Evolutionary conservation across 2,888 invertebrate genomes (phyloP).

Genomic region (Perizoma flavofasciatum): DNA sequence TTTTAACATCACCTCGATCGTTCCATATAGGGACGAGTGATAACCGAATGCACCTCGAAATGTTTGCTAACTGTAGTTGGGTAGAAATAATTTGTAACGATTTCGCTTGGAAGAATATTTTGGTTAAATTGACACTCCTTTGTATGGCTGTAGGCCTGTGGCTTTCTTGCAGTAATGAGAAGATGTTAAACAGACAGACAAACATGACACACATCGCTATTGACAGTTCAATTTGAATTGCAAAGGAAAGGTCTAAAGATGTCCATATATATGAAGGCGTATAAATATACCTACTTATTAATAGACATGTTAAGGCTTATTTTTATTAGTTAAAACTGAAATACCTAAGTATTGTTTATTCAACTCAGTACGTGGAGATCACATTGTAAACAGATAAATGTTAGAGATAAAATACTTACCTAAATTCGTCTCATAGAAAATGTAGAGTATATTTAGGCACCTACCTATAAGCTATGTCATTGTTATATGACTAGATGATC

Average conservation of each 20-base stretch:
- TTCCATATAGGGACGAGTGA: slow-evolving; percentile 42
- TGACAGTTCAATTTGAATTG: slow-evolving; percentile 16
- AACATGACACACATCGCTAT: slow-evolving; percentile 41
- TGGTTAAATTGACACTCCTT: slow-evolving; percentile 58
- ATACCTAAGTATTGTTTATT: not conserved
- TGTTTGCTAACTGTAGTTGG: slow-evolving; percentile 35
- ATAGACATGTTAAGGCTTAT: not conserved
- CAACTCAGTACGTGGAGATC: too few species aligned
- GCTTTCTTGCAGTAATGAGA: slow-evolving; percentile 51
- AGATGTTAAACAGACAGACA: slow-evolving; percentile 35
- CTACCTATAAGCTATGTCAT: too few species aligned
- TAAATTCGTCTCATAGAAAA: too few species aligned
- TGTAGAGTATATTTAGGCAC: too few species aligned
- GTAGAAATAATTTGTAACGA: slow-evolving; percentile 35
- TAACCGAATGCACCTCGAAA: slow-evolving; percentile 55
- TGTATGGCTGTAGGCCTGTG: slow-evolving; percentile 47
- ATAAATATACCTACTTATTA: not conserved
- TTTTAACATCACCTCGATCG: slow-evolving; percentile 40
- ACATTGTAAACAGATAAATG: too few species aligned
- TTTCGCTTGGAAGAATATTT: slow-evolving; percentile 35
- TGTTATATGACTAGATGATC: too few species aligned
- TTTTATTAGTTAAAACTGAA: slow-evolving; percentile 11
- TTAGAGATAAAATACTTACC: too few species aligned
- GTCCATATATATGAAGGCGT: slow-evolving; percentile 5
- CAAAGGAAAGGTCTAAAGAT: slow-evolving; percentile 16